Evolutionary conservation across 2,888 invertebrate genomes (phyloP).

Genomic region (Blastobasis adustella): DNA sequence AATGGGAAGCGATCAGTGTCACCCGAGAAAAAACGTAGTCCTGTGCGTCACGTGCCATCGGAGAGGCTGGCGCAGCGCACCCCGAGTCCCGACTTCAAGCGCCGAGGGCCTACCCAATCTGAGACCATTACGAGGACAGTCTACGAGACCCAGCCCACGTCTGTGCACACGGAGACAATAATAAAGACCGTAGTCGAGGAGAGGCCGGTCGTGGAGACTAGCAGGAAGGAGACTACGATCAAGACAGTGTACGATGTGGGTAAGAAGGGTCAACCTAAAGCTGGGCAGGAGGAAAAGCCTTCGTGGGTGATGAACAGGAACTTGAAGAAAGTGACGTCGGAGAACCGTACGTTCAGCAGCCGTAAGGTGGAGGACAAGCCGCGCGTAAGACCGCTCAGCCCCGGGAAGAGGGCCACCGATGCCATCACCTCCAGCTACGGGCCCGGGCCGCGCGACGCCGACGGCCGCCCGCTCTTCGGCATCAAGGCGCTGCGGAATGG

Average conservation of each 20-base stretch:
- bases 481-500: conserved; percentile 80
- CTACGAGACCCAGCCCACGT: conserved; percentile 25
- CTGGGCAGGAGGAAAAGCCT: conserved; percentile 70
- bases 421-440: conserved; percentile 88
- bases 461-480: conserved; percentile 86
- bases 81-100: conserved; percentile 46
- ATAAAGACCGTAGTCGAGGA: conserved; percentile 12
- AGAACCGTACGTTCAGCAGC: conserved; percentile 47
- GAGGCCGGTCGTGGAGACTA: conserved; percentile 32
- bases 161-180: conserved; percentile 6
- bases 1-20: conserved; percentile 54
- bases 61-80: conserved; percentile 38
- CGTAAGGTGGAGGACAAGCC: conserved; percentile 55
- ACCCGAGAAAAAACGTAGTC: conserved; percentile 37
- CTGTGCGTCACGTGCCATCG: conserved; percentile 24
- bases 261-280: conserved; percentile 45
- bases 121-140: conserved; percentile 28
- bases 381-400: conserved; percentile 51
- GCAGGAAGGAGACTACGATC: conserved; percentile 44
- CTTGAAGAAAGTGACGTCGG: conserved; percentile 69
- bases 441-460: conserved; percentile 87
- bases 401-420: conserved; percentile 73
- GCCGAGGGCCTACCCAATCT: conserved; percentile 15
- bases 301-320: conserved; percentile 78
- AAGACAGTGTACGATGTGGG: conserved; percentile 46